Percentiles rank a stretch among this genome's conserved stretches.
These are phyloP conservation scores for Drosophila differens DNA, from an alignment of 2,888 invertebrate genomes.

Conservation along the genomic window DNA sequence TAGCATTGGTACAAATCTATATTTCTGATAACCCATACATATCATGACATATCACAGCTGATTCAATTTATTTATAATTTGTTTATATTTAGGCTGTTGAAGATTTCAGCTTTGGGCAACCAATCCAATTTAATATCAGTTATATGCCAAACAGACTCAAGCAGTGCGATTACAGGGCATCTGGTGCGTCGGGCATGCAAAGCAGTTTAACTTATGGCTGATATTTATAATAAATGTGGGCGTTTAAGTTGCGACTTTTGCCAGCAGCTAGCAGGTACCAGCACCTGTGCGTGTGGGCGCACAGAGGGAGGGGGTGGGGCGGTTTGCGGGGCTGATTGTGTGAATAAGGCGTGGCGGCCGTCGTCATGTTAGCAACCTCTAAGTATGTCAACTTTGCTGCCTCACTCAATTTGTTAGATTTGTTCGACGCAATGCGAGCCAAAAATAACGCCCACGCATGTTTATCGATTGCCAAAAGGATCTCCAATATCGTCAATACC, in stretches of 20 bases:
- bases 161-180: slow-evolving; percentile 19
- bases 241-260: slow-evolving; percentile 58
- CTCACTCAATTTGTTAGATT: slow-evolving; percentile 67
- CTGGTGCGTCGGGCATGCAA: background rate
- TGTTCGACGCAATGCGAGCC: slow-evolving; percentile 23
- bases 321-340: background rate
- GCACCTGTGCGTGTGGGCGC: slow-evolving; percentile 53
- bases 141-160: background rate
- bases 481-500: slow-evolving; percentile 8
- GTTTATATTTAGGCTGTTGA: no score
- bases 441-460: slow-evolving; percentile 51
- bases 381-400: slow-evolving; percentile 61
- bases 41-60: background rate
- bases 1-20: background rate
- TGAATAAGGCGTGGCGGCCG: slow-evolving; percentile 12
- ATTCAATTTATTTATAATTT: no score
- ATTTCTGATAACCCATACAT: background rate
- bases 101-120: no score
- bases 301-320: background rate
- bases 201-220: background rate
- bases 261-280: slow-evolving; percentile 20
- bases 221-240: slow-evolving; percentile 59
- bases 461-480: slow-evolving; percentile 53
- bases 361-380: slow-evolving; percentile 48
- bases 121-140: background rate